phyloP scores from a whole-genome alignment of 2,113 vertebrate species.

The Oryzias woworae region DNA sequence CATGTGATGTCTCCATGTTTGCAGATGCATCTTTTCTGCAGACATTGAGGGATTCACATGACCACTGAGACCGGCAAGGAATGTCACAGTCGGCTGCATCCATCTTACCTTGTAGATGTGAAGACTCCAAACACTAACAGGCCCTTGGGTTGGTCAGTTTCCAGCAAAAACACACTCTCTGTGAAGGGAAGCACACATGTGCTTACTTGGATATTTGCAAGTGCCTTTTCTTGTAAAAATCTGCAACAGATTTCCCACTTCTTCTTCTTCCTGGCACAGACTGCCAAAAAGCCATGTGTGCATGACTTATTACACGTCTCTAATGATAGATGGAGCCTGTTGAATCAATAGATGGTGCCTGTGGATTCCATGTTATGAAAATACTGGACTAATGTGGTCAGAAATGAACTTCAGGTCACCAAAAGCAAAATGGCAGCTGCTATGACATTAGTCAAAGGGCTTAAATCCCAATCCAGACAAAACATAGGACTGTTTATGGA shows the following conservation, averaged over 20 bases:
- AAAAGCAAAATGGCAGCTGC: conserved; percentile 34
- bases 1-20: conserved; percentile 28
- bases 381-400: conserved; percentile 3
- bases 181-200: conserved; percentile 56
- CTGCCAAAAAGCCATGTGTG: conserved; percentile 1
- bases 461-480: conserved; percentile 38
- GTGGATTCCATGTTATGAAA: conserved; percentile 13
- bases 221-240: conserved; percentile 2
- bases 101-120: conserved; percentile 91
- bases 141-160: conserved; percentile 90
- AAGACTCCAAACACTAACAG: conserved; percentile 94
- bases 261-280: not conserved
- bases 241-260: conserved; percentile 13
- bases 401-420: conserved; percentile 11
- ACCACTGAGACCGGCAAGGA: conserved; percentile 32
- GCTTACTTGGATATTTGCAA: conserved; percentile 6
- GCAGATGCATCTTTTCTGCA: conserved; percentile 18
- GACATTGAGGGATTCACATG: conserved; percentile 32
- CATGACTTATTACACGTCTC: conserved; percentile 18
- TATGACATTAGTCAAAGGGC: conserved; percentile 12
- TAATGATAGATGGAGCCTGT: conserved; percentile 25
- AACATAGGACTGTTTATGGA: conserved; percentile 44
- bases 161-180: conserved; percentile 97
- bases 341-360: conserved; percentile 5
- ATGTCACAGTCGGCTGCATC: conserved; percentile 44